phyloP scores from a whole-genome alignment of 2,113 vertebrate species.

The Peucedramus taeniatus region DNA sequence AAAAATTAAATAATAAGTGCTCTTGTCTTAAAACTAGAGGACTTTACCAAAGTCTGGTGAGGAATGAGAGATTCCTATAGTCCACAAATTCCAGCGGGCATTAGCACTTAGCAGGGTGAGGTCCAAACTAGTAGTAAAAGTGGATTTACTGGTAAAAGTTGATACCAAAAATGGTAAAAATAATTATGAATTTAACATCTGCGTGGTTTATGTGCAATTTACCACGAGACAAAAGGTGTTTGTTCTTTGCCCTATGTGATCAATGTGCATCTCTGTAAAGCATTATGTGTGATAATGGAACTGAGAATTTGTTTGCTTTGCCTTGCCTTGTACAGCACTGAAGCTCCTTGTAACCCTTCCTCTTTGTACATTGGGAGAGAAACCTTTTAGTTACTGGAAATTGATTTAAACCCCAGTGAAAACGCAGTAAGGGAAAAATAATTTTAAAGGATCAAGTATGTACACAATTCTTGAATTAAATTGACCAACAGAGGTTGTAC shows the following conservation, averaged over 20 bases:
- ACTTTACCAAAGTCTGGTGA: not conserved
- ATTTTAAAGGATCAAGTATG: not conserved
- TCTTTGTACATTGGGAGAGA: not conserved
- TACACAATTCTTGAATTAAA: not conserved
- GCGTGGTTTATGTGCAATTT: not conserved
- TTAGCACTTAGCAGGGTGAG: not conserved
- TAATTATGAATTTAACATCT: not conserved
- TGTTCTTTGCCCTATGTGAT: not conserved
- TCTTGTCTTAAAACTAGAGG: not conserved
- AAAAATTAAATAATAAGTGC: not conserved
- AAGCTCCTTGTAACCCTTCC: not conserved
- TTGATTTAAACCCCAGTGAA: not conserved
- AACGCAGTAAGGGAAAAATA: not conserved
- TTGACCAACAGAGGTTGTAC: not conserved
- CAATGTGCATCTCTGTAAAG: not conserved
- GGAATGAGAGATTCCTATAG: not conserved
- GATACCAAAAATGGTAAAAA: not conserved
- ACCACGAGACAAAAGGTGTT: not conserved
- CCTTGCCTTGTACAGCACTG: not conserved
- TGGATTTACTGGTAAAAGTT: not conserved
- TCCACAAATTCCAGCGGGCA: not conserved
- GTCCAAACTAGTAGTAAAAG: not conserved
- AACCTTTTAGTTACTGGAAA: not conserved
- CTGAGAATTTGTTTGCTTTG: not conserved
- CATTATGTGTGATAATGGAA: not conserved